phyloP scores from a whole-genome alignment of 2,113 vertebrate species.

The Atractosteus spatula region DNA sequence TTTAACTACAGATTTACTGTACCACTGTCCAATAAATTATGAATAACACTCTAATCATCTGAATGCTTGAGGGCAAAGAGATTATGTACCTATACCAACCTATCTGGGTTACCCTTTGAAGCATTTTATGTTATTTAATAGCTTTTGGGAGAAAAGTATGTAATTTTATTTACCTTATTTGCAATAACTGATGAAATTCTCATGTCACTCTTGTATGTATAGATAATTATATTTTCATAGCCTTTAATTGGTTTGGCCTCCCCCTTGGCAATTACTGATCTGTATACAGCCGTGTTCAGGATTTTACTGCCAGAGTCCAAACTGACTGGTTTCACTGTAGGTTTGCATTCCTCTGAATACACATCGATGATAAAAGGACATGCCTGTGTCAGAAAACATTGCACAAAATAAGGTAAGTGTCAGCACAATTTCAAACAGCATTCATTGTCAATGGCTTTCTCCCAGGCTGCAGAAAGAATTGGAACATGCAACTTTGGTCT shows the following conservation, averaged over 20 bases:
- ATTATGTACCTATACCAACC: no score
- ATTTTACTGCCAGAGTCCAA: constrained; percentile 69
- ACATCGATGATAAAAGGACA: constrained; percentile 83
- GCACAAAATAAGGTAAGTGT: neutral
- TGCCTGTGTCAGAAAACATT: constrained; percentile 60
- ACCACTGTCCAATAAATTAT: no score
- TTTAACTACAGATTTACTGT: no score
- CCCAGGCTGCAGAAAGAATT: no score
- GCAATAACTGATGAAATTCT: constrained; percentile 82
- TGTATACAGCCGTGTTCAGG: constrained; percentile 77
- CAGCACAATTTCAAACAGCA: no score
- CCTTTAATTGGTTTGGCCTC: constrained; percentile 70
- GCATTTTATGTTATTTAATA: no score
- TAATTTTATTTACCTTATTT: constrained; percentile 75
- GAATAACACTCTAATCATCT: no score
- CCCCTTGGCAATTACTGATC: constrained; percentile 65
- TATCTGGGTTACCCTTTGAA: no score
- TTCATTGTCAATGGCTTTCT: no score
- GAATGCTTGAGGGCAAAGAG: no score
- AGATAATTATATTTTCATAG: constrained; percentile 67
- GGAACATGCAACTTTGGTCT: no score
- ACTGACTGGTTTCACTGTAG: constrained; percentile 65
- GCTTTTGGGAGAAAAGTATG: no score
- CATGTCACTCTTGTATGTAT: constrained; percentile 68
- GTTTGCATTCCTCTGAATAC: constrained; percentile 71